Percentiles rank a stretch among this genome's conserved stretches.
phyloP scores from a whole-genome alignment of 1,140 invertebrate species.

The Anoplophora glabripennis region DNA sequence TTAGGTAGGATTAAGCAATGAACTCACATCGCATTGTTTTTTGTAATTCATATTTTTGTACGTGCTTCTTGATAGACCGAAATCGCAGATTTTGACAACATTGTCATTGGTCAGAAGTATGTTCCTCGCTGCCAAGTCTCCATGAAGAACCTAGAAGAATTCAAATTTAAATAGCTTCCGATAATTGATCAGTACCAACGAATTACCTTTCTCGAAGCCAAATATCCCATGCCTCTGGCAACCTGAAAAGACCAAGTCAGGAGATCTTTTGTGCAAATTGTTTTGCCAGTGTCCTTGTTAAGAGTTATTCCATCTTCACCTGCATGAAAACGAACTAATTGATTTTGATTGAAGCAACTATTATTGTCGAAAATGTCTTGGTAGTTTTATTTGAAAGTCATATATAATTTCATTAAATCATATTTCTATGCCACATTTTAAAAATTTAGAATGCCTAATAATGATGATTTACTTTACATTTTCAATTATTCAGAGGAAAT shows the following conservation, averaged over 20 bases:
- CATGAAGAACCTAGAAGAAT: constrained; percentile 70
- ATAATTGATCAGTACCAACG: constrained; percentile 8
- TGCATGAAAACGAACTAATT: neutral
- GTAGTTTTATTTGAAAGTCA: too few species aligned
- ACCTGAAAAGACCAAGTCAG: constrained; percentile 92
- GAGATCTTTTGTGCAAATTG: constrained; percentile 76
- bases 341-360: too few species aligned
- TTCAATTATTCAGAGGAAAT: too few species aligned
- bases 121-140: constrained; percentile 94
- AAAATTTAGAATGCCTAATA: too few species aligned
- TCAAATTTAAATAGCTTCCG: neutral
- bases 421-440: too few species aligned
- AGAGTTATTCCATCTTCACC: constrained; percentile 36
- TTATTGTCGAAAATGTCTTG: too few species aligned
- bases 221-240: constrained; percentile 92
- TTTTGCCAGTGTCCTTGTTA: constrained; percentile 60
- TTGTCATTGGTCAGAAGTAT: constrained; percentile 88
- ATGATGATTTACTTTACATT: too few species aligned
- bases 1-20: too few species aligned
- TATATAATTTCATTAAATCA: too few species aligned
- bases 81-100: constrained; percentile 93
- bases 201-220: constrained; percentile 77
- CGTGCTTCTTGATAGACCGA: constrained; percentile 92
- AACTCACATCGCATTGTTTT: constrained; percentile 81
- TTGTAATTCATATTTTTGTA: constrained; percentile 90